Conservation (phyloP, 1,140 invertebrate genomes). For the Conus betulinus region DNA sequence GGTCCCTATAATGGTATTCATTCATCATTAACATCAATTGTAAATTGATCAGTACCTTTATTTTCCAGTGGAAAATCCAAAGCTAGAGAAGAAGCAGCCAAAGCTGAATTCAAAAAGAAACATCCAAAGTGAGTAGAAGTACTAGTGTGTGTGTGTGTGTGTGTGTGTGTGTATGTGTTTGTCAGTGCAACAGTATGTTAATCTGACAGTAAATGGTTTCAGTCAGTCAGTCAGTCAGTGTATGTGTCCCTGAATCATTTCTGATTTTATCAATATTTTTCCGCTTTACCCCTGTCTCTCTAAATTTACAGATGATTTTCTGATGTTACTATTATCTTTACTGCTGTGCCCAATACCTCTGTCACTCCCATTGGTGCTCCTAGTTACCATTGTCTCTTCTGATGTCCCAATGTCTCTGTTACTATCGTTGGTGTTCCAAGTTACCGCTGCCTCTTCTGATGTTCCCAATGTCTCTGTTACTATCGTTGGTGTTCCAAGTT, state of each 20-base stretch:
- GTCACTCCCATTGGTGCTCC: not conserved
- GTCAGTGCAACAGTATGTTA: too few relatives aligned
- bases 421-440: too few relatives aligned
- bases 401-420: too few relatives aligned
- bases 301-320: not conserved
- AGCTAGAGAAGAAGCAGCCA: conserved; percentile 7
- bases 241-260: not conserved
- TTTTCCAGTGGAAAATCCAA: conserved; percentile 26
- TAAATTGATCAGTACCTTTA: not conserved
- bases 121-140: conserved; percentile 4
- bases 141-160: too few relatives aligned
- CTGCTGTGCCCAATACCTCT: too few relatives aligned
- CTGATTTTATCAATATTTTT: not conserved
- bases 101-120: conserved; percentile 26
- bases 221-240: not conserved
- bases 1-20: not conserved
- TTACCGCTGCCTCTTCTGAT: too few relatives aligned
- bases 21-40: not conserved
- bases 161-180: too few relatives aligned
- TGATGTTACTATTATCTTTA: too few relatives aligned
- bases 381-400: too few relatives aligned
- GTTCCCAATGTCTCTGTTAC: too few relatives aligned
- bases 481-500: too few relatives aligned
- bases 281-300: not conserved
- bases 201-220: too few relatives aligned